Evolutionary conservation across 2,797 vertebrate genomes (phyloP), one percentile per base, ranked within the genome.

Genomic region (Eulemur albifrons): DNA sequence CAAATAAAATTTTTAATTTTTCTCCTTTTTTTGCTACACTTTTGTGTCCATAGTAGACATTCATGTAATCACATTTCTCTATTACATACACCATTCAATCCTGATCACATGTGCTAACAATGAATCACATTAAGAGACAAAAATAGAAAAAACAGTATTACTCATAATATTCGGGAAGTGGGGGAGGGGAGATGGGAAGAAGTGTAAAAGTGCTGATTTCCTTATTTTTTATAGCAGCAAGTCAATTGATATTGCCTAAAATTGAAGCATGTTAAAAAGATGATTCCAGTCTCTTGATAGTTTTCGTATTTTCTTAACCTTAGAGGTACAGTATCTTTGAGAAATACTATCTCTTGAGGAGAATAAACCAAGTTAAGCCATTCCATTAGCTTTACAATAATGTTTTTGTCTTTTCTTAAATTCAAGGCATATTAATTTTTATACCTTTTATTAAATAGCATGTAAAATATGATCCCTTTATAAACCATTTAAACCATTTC

Each of bases 91-190:
- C 52, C 17, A 89, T 76, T 94, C 97, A 96, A 79, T 89, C 59
- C 38, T 72, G 77, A 88, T 92, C 15, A 48, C 89, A 91, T 93
- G 89, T 38, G 93, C 76, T 81, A 61, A 63, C 32, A 70, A 80
- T 97, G 97, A 96, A 83, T 97, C 94, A 95, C 9, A 73, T 83
- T 77, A 95, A 94, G 80, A 94, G 92, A 94, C 38, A 90, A 97
- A 97, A 97, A 96, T 92, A 96, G 87, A 70, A 89, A 94, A 95
- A 96, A 76, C 72, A 95, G 11, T 88, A 52, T 96, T 97, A 92
- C 88, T 97, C 93, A 95, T 48, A 87, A 84, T 83, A 93, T 95
- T 97, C 5, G 61, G 95, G 96, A 96, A 97, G 50, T 75, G 38
- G 79, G 61, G 59, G 69, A 77, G 9, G n/a, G 54, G 85, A 85